Evolutionary conservation across 2,888 invertebrate genomes (phyloP), one percentile per base, ranked within the genome.

Genomic region (Acronicta alni): DNA sequence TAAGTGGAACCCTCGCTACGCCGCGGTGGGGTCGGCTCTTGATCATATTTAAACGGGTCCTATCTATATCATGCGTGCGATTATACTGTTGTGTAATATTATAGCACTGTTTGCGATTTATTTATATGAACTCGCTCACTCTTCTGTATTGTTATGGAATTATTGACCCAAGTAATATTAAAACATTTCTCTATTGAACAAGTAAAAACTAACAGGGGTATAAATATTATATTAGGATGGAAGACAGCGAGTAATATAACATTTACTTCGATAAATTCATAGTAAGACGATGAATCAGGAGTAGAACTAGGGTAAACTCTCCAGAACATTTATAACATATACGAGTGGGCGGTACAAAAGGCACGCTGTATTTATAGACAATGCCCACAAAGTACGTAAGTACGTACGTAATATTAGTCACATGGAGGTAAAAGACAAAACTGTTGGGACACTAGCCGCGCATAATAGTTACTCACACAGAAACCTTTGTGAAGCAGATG

Each of bases 1-100:
- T 93, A 91, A 91, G 83, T 80, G 84, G 85, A 84, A 83, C 89
- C 91, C 89, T 86, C 86, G 65, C 67, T 57, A 46, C 62, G 64
- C 64, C 49, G 68, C 57, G 72, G 63, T 80, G 81, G 84, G 83
- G 81, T 79, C 70, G 68, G 47, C 74, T 70, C 58, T 61, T 74
- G 57, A 70, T 67, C 67, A 66, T 66, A 70, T 65, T 74, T 64
- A 67, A 75, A 71, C 59, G 52, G 63, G 57, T 32, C 38, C 67
- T 67, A 70, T 65, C 62, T 67, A 63, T 67, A 56, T 47, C 49
- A 58, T 58, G 47, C 57, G 57, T 63, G 42, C 58, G 47, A 59
- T 66, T 55, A 71, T 71, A 45, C 46, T 18, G 39, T 51, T 48
- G 55, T 57, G 59, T 47, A 68, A 68, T 68, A 67, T 71, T 57